Base-by-base conservation (phyloP, 2,113 vertebrate genomes). In the Amphiprion ocellaris region DNA sequence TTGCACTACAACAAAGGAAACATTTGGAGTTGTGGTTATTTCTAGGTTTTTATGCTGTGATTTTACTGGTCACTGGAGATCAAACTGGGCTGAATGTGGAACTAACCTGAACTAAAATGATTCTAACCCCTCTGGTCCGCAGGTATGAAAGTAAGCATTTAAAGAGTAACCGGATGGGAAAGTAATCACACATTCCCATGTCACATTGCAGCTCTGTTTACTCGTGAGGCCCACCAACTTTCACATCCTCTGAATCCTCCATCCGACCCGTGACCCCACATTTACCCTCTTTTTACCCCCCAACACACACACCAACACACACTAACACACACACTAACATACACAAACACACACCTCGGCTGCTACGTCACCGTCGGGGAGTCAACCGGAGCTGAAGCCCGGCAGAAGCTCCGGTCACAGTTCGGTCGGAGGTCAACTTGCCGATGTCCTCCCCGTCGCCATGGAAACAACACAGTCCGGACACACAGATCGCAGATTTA, bases 211-310 rank as follows among this genome's bases (percentile, higher is more conserved):
- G 78, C 28, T 77, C 67, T 88, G 76, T 90, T 87, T 90, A 79
- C 82, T 58, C 77, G 69, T 60, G 78, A 86, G 85, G 82, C 83
- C 86, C 67, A 15, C 23, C 15, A 11, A 55, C 59, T 49, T 76
- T 88, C 70, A 84, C 80, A 77, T 92, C 82, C 64, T 86, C 61
- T 73, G 59, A 76, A 86, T 85, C 73, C 80, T 72, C 59, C 64
- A 67, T 86, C 76, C 9, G 21, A 73, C 24, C 68, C 28, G 7
- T 85, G 85, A 82, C 87, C 87, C 28, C 52, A 12, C 60, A 66
- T 72, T 90, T 64, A 82, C 72, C 74, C 71, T 69, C 17, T 44
- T 53, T 28, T 61, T 17, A 11, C 28, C 24, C 19, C 72, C 73
- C 37, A 78, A 30, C n/a, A 23, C 26, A 0, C 73, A 9, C 59